Percentiles rank a stretch among this genome's conserved stretches.
Conservation (phyloP, 2,797 vertebrate genomes). For the Argentina silus region DNA sequence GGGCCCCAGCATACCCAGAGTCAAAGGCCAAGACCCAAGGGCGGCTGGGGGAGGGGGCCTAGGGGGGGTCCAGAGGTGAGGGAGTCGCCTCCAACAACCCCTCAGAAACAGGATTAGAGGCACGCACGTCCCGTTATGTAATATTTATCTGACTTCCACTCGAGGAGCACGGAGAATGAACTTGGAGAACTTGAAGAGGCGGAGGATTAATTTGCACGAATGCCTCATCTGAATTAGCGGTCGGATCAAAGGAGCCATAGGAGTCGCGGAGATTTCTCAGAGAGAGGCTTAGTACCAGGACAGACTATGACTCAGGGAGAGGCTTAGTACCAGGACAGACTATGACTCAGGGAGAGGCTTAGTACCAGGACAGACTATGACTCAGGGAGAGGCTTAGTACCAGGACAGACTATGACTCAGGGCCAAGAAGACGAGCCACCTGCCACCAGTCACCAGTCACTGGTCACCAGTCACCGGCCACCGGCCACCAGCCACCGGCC, state of each 20-base stretch:
- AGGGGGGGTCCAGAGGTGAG: conserved; percentile 52
- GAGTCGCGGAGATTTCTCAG: conserved; percentile 54
- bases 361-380: neutral
- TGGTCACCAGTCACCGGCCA: no score
- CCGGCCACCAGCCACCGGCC: no score
- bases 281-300: no score
- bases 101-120: conserved; percentile 65
- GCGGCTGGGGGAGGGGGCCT: conserved; percentile 13
- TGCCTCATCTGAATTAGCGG: conserved; percentile 65
- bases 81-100: conserved; percentile 64
- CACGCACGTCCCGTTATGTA: conserved; percentile 58
- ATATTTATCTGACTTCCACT: conserved; percentile 70
- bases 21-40: neutral
- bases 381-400: conserved; percentile 24
- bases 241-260: conserved; percentile 75
- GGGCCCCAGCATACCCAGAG: neutral
- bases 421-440: conserved; percentile 1
- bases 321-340: no score
- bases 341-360: conserved; percentile 28
- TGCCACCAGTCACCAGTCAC: no score
- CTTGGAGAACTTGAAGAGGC: conserved; percentile 67
- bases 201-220: conserved; percentile 73
- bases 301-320: no score
- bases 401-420: no score
- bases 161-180: conserved; percentile 63